These are phyloP conservation scores for Danio aesculapii DNA, from an alignment of 2,797 vertebrate species.

Conservation along the genomic window DNA sequence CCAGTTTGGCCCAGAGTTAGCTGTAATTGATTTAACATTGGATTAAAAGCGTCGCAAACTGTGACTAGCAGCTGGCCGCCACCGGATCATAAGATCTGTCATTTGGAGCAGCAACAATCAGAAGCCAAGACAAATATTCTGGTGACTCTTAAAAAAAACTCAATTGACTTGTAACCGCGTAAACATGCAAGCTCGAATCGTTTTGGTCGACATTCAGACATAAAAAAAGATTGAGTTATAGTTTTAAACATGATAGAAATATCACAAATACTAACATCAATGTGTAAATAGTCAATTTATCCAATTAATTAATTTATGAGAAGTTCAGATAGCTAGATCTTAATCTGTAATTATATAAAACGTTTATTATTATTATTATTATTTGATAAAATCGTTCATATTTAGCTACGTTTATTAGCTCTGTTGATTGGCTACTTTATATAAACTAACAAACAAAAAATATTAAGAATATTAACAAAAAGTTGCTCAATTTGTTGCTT, in stretches of 20 bases:
- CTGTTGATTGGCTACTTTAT: background rate
- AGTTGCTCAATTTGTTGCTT: too few relatives aligned
- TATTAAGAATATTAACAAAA: background rate
- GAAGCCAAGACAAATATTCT: background rate
- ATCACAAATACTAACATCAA: background rate
- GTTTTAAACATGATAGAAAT: background rate
- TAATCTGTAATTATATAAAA: background rate
- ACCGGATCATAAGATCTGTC: slow-evolving; percentile 38
- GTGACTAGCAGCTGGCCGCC: slow-evolving; percentile 51
- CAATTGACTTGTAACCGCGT: background rate
- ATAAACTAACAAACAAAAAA: background rate
- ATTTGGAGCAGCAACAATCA: slow-evolving; percentile 20
- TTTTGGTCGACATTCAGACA: background rate
- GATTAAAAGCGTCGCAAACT: slow-evolving; percentile 63
- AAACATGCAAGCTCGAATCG: background rate
- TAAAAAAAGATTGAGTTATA: background rate
- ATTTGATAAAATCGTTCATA: background rate
- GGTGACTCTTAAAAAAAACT: slow-evolving; percentile 7
- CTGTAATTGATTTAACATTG: slow-evolving; percentile 59
- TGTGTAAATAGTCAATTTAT: background rate
- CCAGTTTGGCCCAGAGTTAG: slow-evolving; percentile 35
- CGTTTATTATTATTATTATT: too few relatives aligned
- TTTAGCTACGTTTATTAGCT: background rate
- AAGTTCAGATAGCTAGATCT: background rate
- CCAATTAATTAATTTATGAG: background rate